Percentiles rank a stretch among this genome's conserved stretches.
phyloP scores from a whole-genome alignment of 2,797 vertebrate genomes.

The Macroramphosus scolopax region DNA sequence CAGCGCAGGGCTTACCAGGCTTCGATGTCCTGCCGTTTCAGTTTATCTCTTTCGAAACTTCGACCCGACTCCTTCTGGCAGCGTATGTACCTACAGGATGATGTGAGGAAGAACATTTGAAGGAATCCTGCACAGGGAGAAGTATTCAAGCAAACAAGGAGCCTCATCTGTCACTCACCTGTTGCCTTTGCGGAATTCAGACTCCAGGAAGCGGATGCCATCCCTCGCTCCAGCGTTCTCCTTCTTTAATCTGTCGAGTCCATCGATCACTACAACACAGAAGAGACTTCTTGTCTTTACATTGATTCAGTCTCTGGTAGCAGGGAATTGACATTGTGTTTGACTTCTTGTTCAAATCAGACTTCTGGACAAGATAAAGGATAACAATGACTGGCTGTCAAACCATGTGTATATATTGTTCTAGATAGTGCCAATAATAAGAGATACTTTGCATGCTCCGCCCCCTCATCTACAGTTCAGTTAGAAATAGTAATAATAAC shows the following conservation, averaged over 20 bases:
- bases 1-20: slow-evolving; percentile 82
- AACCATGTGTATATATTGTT: too few species aligned
- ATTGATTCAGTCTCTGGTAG: neutral
- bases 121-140: too few species aligned
- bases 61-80: slow-evolving; percentile 92
- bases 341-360: too few species aligned
- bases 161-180: slow-evolving; percentile 71
- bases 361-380: too few species aligned
- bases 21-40: slow-evolving; percentile 92
- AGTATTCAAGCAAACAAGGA: too few species aligned
- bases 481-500: too few species aligned
- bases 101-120: neutral
- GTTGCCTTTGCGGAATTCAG: slow-evolving; percentile 97
- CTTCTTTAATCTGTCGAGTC: slow-evolving; percentile 93
- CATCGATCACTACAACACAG: slow-evolving; percentile 87
- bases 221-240: slow-evolving; percentile 91
- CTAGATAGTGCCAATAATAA: too few species aligned
- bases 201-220: slow-evolving; percentile 92
- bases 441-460: too few species aligned
- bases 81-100: slow-evolving; percentile 86
- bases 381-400: too few species aligned
- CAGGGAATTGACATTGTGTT: too few species aligned
- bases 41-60: slow-evolving; percentile 91
- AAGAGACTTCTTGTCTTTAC: neutral
- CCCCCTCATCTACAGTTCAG: too few species aligned